Evolutionary conservation across 2,113 vertebrate species (phyloP), one percentile per base, ranked within the genome.

Genomic region (Hippocampus abdominalis): DNA sequence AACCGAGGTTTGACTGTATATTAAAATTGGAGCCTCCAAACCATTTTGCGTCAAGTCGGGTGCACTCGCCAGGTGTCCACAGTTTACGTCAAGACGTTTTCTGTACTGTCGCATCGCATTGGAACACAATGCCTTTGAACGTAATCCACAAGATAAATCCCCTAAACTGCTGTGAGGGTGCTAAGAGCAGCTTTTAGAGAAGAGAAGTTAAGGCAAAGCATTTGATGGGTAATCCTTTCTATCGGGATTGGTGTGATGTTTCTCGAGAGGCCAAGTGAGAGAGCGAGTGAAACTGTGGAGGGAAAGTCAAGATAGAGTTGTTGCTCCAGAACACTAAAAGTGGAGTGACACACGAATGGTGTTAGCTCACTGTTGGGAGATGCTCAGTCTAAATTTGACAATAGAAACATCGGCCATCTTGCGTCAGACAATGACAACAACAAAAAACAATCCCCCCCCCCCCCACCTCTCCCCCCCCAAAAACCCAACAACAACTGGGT

Each of bases 241-340:
- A 72, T 76, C 68, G 51, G 61, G 79, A 84, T 75, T 66, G 64
- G 65, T 73, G 76, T 81, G 27, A n/a, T 70, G 20, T 78, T 87
- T 81, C 77, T 75, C 72, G 63, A 77, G 75, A 75, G 70, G 72
- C 46, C 68, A 32, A 73, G 73, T 75, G 73, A 74, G 62, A 66
- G 62, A 69, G 81, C 84, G 67, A 74, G 73, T 64, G 57, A 86
- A 85, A 88, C 77, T 68, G 64, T 72, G 67, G 66, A 80, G 72
- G 60, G 54, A 81, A 77, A 63, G 62, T 72, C 36, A 66, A 49
- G 70, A 66, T 44, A 29, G 23, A 76, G 59, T 61, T 68, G 59
- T 80, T 80, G 56, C 44, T 51, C 27, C 32, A 5, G 69, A 64
- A 78, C 25, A 51, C 60, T 25, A 3, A 49, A 61, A 40, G 51